phyloP scores from a whole-genome alignment of 2,888 invertebrate species.

The Drosophila mercatorum region DNA sequence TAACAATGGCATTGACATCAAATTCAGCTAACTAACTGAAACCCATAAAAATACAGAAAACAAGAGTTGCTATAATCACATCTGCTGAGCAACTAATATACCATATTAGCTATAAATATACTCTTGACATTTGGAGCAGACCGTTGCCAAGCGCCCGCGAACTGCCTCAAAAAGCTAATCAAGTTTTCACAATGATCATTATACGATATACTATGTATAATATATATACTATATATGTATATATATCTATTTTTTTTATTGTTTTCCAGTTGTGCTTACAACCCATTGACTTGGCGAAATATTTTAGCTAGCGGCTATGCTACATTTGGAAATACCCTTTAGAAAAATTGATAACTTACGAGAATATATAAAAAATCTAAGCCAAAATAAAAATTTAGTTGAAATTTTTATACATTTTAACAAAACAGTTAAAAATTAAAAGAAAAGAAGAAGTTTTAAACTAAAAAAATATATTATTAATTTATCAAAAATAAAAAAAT shows the following conservation, averaged over 20 bases:
- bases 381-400: too few relatives aligned
- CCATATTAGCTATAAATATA: slow-evolving; percentile 13
- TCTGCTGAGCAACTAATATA: slow-evolving; percentile 3
- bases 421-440: too few relatives aligned
- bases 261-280: background rate
- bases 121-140: slow-evolving; percentile 9
- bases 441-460: too few relatives aligned
- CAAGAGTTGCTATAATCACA: slow-evolving; percentile 7
- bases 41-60: background rate
- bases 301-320: background rate
- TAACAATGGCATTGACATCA: slow-evolving; percentile 69
- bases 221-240: background rate
- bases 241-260: background rate
- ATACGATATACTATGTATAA: background rate
- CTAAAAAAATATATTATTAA: too few relatives aligned
- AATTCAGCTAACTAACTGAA: slow-evolving; percentile 27
- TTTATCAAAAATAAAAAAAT: too few relatives aligned
- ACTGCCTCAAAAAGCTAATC: background rate
- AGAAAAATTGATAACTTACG: background rate
- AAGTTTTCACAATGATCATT: slow-evolving; percentile 9
- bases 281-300: background rate
- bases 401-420: too few relatives aligned
- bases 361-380: background rate
- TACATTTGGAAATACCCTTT: background rate
- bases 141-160: slow-evolving; percentile 15